Percentiles rank a stretch among this genome's conserved stretches.
phyloP scores from a whole-genome alignment of 2,888 invertebrate species.

The Platycheirus albimanus region DNA sequence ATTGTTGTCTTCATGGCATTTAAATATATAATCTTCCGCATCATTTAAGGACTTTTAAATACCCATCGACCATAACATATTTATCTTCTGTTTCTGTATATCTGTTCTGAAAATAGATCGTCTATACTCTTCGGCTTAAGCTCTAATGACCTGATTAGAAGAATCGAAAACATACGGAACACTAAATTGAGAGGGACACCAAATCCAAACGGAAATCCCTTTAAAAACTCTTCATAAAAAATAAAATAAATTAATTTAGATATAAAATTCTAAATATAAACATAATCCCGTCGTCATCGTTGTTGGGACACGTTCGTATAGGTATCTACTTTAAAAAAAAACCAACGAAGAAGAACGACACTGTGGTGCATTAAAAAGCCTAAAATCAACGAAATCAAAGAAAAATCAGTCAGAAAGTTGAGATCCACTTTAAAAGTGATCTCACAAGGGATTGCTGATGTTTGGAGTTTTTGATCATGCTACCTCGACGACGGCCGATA shows the following conservation, averaged over 20 bases:
- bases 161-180: conserved; percentile 73
- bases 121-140: conserved; percentile 73
- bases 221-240: conserved; percentile 39
- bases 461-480: conserved; percentile 20
- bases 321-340: conserved; percentile 1
- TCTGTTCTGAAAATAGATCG: conserved; percentile 9
- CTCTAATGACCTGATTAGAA: conserved; percentile 79
- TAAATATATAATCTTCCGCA: too few species aligned
- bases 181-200: too few species aligned
- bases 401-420: conserved; percentile 71
- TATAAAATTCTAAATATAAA: conserved; percentile 65
- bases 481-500: neutral
- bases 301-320: too few species aligned
- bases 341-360: conserved; percentile 3
- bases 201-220: conserved; percentile 64
- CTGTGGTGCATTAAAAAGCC: conserved; percentile 44
- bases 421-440: conserved; percentile 66
- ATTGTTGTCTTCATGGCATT: too few species aligned
- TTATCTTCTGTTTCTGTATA: too few species aligned
- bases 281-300: conserved; percentile 47
- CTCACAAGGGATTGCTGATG: conserved; percentile 49
- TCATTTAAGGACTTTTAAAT: too few species aligned
- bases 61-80: too few species aligned
- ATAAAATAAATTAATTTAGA: conserved; percentile 58
- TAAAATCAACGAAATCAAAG: conserved; percentile 57